Conservation (phyloP, 2,888 invertebrate species). For the Drosophila planitibia region DNA sequence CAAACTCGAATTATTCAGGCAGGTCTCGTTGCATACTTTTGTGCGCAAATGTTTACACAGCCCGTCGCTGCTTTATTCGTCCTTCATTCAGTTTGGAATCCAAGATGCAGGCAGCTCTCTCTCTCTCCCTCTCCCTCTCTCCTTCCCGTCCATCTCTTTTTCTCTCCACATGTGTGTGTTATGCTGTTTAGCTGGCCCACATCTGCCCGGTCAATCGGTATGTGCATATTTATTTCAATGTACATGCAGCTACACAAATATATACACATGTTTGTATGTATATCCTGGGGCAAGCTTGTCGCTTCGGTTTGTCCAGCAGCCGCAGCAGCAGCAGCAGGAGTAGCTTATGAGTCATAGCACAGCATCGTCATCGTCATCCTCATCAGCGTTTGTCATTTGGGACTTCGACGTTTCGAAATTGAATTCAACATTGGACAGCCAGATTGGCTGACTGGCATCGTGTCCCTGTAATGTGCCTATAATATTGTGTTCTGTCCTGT, state of each 20-base stretch:
- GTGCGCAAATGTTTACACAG: constrained; percentile 79
- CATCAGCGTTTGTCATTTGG: constrained; percentile 52
- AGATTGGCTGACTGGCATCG: constrained; percentile 34
- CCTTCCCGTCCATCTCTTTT: not conserved
- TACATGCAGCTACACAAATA: constrained; percentile 6
- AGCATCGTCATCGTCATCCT: constrained; percentile 11
- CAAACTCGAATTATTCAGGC: constrained; percentile 72
- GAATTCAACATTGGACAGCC: constrained; percentile 59
- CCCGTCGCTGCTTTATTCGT: constrained; percentile 46
- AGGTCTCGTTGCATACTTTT: constrained; percentile 79
- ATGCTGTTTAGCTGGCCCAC: constrained; percentile 53
- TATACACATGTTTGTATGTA: constrained; percentile 9
- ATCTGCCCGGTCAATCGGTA: constrained; percentile 37
- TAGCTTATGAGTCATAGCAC: constrained; percentile 49
- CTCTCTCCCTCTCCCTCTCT: not conserved
- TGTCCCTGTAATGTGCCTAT: constrained; percentile 4
- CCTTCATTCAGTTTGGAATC: constrained; percentile 54
- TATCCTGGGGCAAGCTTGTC: constrained; percentile 15
- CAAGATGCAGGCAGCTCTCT: constrained; percentile 55
- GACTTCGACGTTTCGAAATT: constrained; percentile 58
- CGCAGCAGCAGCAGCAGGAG: constrained; percentile 4
- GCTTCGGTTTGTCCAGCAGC: not conserved
- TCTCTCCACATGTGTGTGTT: not conserved
- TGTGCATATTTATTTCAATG: constrained; percentile 38
- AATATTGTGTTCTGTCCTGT: constrained; percentile 1